Base-by-base conservation (phyloP, 2,113 vertebrate species). In the Misgurnus mizolepis region DNA sequence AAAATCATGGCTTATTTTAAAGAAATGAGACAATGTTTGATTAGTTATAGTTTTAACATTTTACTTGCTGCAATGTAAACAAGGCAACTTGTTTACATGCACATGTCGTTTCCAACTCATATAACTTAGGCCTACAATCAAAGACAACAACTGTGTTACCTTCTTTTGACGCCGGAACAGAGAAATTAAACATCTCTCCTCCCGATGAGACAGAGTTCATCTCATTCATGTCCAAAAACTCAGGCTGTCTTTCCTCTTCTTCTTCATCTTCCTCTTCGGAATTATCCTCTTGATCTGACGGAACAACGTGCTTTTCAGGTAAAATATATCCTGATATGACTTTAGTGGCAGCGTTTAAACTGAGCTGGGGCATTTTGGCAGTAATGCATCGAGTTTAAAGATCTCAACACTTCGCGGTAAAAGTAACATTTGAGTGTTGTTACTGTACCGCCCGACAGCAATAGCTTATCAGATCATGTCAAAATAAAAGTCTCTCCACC, bases 161-260 rank as follows among this genome's bases (percentile, higher is more conserved):
- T 75, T 86, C 81, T 6, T 12, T 76, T 12, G 41, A 9, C 4
- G 67, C 15, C 6, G 77, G 74, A 1, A 79, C 10, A 0, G 78
- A 74, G 3, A 73, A 79, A 39, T 70, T 61, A 55, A 84, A 66
- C 17, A 60, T 17, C 15, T 2, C 69, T 15, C 80, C 87, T 4
- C 88, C 88, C 4, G 68, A 76, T 0, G 50, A 82, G 2, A 88
- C 56, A 0, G 49, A 75, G 3, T 50, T 17, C 74, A 89, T 85
- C 14, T 89, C 88, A 0, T 14, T 76, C 77, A 86, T 71, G 60
- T 89, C 88, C 65, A 86, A 61, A 67, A 89, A 88, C 34, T 89
- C 83, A 1, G 80, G 81, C 40, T 80, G 64, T 15, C 58, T 39
- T 18, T 88, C 85, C 15, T 78, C 79, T 0, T 84, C 79, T 0